Base-by-base conservation (phyloP, 1,140 invertebrate species). In the Zaprionus inermis region DNA sequence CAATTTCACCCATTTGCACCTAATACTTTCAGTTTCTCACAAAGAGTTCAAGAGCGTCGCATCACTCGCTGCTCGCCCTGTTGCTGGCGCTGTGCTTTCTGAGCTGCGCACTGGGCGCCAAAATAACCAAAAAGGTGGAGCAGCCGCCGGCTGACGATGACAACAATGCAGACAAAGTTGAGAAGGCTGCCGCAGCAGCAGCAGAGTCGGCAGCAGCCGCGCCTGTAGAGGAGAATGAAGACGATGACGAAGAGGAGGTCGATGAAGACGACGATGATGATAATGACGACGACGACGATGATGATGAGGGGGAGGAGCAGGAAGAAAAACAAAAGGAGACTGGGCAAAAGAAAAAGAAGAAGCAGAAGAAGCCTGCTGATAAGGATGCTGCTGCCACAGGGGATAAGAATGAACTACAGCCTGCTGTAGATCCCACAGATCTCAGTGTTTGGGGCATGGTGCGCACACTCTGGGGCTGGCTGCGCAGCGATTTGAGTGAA, bases 391-490 rank as follows among this genome's bases (percentile, higher is more conserved):
- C 56, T 24, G 36, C 66, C 18, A 10, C 49, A 28, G 41, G 44
- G 38, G 80, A 88, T 49, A 90, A 91, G 72, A 91, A 73, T 65
- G 78, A 83, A 51, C 20, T 91, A 10, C 76, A 90, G 63, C 57
- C 81, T 1, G 55, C 72, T 5, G 59, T 56, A 3, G 81, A 86
- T 61, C 67, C 76, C 61, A 77, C 90, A 66, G 80, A 91, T 74
- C 71, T 90, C 9, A 91, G 90, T 55, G 83, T 91, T 59, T 91
- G 90, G 90, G 83, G 90, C 63, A 89, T 91, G 65, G 90, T 91
- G 16, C 81, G 86, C 5, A 71, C 82, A 44, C 58, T 91, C 5
- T 91, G 83, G 83, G 69, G 75, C 63, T 91, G 90, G 90, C 69
- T 91, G 34, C 81, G 83, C 72, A 88, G 78, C 51, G 90, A 91